Conservation (phyloP, 2,888 invertebrate species). For the Amblyjoppa proteus region DNA sequence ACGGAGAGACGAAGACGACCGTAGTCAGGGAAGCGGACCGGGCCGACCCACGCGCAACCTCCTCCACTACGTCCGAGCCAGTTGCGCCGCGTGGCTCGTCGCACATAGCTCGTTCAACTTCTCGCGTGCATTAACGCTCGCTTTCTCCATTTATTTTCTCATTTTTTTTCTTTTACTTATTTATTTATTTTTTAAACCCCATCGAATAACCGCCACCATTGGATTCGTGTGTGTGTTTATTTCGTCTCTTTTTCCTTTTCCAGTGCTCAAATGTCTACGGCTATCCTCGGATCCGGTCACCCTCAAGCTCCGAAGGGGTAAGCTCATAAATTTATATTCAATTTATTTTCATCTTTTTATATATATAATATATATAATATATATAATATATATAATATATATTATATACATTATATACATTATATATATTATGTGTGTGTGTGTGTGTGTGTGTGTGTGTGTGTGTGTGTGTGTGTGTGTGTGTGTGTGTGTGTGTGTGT, state of each 20-base stretch:
- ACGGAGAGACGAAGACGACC: neutral
- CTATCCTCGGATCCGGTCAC: slow-evolving; percentile 96
- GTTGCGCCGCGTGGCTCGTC: slow-evolving; percentile 71
- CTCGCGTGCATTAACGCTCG: slow-evolving; percentile 45
- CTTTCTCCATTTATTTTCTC: slow-evolving; percentile 18
- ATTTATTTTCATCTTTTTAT: neutral
- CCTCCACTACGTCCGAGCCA: slow-evolving; percentile 66
- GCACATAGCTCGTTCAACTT: slow-evolving; percentile 63
- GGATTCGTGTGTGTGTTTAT: slow-evolving; percentile 34
- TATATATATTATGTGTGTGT: too few species aligned
- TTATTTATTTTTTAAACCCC: slow-evolving; percentile 9
- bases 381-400: too few species aligned
- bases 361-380: too few species aligned
- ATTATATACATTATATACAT: too few species aligned
- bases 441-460: too few species aligned
- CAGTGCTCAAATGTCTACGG: slow-evolving; percentile 97
- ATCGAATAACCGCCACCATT: slow-evolving; percentile 26
- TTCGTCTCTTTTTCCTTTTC: slow-evolving; percentile 82
- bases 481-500: too few species aligned
- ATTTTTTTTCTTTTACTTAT: too few species aligned
- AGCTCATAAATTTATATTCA: slow-evolving; percentile 81
- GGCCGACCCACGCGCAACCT: slow-evolving; percentile 70
- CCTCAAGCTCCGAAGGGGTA: slow-evolving; percentile 96
- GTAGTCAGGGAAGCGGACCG: slow-evolving; percentile 38
- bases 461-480: too few species aligned